Conservation (phyloP, 2,113 vertebrate genomes). For the Burhinus bistriatus region DNA sequence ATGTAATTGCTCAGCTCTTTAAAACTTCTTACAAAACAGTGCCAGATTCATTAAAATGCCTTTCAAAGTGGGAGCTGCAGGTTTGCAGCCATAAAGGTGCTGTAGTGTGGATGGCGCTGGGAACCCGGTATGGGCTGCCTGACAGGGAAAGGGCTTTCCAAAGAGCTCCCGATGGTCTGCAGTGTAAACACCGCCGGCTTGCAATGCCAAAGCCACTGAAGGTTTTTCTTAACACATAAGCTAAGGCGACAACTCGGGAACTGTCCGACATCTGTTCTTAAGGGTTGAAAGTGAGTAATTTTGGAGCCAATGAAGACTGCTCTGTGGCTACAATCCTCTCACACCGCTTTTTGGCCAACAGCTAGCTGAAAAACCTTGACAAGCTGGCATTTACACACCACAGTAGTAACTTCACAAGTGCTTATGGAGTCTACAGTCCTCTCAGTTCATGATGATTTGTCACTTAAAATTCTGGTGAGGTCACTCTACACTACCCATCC, state of each 20-base stretch:
- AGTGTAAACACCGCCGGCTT: background rate
- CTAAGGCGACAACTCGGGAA: background rate
- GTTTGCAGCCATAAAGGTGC: background rate
- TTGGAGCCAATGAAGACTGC: background rate
- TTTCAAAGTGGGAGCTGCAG: background rate
- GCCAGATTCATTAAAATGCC: background rate
- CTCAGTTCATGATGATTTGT: background rate
- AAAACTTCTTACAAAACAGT: background rate
- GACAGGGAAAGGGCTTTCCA: background rate
- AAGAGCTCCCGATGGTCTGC: background rate
- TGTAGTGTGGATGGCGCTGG: background rate
- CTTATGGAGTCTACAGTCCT: background rate
- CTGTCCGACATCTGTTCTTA: background rate
- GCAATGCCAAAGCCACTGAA: background rate
- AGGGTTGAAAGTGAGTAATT: background rate
- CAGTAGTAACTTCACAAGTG: background rate
- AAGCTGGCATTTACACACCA: background rate
- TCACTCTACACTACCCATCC: background rate
- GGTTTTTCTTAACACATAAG: background rate
- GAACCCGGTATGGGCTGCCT: fast-evolving
- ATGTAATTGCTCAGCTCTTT: background rate
- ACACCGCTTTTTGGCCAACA: background rate
- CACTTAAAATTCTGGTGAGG: background rate
- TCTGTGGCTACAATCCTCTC: background rate
- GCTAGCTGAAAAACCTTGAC: background rate